These are phyloP conservation scores for Syngnathus acus DNA, from an alignment of 2,797 vertebrate species.

Conservation along the genomic window DNA sequence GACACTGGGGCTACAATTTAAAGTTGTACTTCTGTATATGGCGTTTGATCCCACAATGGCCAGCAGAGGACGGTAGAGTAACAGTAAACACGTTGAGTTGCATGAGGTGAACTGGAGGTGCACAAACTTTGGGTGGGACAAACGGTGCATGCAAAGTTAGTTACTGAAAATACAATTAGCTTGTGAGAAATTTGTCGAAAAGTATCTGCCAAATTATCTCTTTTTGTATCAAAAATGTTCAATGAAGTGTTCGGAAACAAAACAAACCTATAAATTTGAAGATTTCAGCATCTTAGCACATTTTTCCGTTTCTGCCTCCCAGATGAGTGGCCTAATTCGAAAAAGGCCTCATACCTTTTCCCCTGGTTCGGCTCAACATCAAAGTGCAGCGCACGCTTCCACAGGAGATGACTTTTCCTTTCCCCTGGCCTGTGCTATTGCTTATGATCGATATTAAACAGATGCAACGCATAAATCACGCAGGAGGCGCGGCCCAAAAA, in stretches of 20 bases:
- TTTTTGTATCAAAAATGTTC: not conserved
- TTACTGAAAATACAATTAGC: not conserved
- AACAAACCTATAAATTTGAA: not conserved
- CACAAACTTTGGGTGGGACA: no score
- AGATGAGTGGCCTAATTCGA: slow-evolving; percentile 24
- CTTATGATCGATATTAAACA: slow-evolving; percentile 70
- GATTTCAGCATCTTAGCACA: slow-evolving; percentile 5
- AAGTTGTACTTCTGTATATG: not conserved
- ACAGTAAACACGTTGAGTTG: slow-evolving; percentile 19
- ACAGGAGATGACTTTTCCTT: slow-evolving; percentile 64
- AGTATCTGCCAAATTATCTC: not conserved
- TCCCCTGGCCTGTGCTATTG: slow-evolving; percentile 59
- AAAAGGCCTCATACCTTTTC: slow-evolving; percentile 36
- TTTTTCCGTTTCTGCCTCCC: slow-evolving; percentile 15
- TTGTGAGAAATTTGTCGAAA: not conserved
- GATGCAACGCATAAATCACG: slow-evolving; percentile 55
- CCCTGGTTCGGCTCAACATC: slow-evolving; percentile 65
- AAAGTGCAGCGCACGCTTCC: slow-evolving; percentile 50
- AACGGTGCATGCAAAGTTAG: not conserved
- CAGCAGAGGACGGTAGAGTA: slow-evolving; percentile 58
- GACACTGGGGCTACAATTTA: not conserved
- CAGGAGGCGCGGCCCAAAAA: slow-evolving; percentile 30
- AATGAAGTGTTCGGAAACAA: not conserved
- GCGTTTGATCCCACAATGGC: slow-evolving; percentile 5
- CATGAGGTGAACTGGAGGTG: not conserved